Evolutionary conservation across 2,113 vertebrate species (phyloP).

Genomic region (Erythrocercus mccallii): DNA sequence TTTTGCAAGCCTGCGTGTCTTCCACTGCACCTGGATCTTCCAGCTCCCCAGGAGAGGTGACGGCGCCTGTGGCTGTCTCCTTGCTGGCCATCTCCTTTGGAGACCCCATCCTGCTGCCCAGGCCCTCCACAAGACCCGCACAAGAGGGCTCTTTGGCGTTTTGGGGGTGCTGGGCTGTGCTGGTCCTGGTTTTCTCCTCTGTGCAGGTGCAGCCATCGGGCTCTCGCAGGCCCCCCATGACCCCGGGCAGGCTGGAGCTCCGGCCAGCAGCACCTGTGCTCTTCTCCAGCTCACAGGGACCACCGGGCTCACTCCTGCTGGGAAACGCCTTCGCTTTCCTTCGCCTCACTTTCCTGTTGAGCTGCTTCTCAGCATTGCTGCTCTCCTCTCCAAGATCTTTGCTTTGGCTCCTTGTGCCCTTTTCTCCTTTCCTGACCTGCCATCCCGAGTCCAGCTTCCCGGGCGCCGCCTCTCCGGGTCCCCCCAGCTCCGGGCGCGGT

Average conservation of each 20-base stretch:
- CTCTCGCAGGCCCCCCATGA: background rate
- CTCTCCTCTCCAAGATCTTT: background rate
- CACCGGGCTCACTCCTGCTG: background rate
- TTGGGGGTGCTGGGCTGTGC: background rate
- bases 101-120: background rate
- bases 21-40: background rate
- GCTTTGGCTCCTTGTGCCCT: background rate
- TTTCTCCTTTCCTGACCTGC: background rate
- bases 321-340: background rate
- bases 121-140: background rate
- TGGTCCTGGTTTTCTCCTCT: background rate
- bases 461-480: fast-evolving
- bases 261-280: slow-evolving; percentile 52
- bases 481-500: fast-evolving
- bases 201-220: background rate
- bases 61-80: background rate
- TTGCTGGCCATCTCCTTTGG: background rate
- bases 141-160: background rate
- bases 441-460: background rate
- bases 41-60: background rate
- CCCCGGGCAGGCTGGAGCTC: slow-evolving; percentile 58
- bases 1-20: background rate
- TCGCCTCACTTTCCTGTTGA: slow-evolving; percentile 32
- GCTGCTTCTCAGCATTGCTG: background rate
- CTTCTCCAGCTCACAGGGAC: background rate